phyloP scores from a whole-genome alignment of 2,888 invertebrate species.

The Leptopilina myrica region DNA sequence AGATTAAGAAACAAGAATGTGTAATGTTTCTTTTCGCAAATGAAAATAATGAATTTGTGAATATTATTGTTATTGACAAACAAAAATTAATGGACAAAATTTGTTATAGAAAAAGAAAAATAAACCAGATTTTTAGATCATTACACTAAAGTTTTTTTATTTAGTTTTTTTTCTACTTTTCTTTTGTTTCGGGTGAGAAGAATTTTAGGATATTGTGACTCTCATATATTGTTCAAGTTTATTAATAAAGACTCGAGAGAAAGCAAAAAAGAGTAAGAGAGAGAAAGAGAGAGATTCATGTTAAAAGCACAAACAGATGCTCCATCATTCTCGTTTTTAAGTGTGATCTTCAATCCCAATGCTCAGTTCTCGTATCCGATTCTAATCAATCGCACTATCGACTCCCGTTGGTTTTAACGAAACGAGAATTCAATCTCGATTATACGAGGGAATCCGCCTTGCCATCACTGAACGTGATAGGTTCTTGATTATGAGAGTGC shows the following conservation, averaged over 20 bases:
- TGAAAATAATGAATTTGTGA: too few relatives aligned
- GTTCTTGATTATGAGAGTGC: conserved; percentile 39
- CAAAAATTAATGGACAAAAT: too few relatives aligned
- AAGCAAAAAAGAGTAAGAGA: too few relatives aligned
- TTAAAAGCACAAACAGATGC: background rate
- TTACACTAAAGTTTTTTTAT: background rate
- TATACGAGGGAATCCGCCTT: conserved; percentile 34
- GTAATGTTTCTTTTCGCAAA: too few relatives aligned
- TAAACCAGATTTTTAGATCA: too few relatives aligned
- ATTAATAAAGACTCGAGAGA: background rate
- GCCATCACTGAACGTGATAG: conserved; percentile 33
- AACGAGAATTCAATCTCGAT: conserved; percentile 36
- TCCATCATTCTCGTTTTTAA: background rate
- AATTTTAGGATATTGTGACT: background rate
- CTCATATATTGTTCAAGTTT: background rate
- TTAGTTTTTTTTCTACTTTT: background rate
- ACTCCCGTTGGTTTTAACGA: conserved; percentile 26
- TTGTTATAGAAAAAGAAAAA: too few relatives aligned
- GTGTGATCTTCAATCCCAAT: conserved; percentile 1
- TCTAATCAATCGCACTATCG: conserved; percentile 36
- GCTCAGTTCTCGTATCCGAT: conserved; percentile 14
- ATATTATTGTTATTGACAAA: too few relatives aligned
- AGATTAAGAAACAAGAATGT: too few relatives aligned
- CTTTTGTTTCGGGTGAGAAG: background rate
- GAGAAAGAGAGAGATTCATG: too few relatives aligned